These are phyloP conservation scores for Ptyas mucosa DNA, from an alignment of 2,113 vertebrate species.

Conservation along the genomic window DNA sequence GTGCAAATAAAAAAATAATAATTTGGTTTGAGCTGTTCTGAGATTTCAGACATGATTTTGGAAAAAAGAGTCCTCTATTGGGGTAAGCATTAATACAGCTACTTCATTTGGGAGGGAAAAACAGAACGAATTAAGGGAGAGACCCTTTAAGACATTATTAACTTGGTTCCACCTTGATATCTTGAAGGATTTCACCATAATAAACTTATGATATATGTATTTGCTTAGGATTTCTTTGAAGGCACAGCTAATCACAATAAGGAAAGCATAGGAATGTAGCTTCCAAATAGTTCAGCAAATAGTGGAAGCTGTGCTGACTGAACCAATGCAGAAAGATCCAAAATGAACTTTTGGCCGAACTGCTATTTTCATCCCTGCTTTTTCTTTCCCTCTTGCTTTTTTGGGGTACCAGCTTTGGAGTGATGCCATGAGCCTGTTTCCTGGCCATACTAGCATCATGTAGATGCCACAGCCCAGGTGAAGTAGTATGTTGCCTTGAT, in stretches of 20 bases:
- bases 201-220: neutral
- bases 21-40: neutral
- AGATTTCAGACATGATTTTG: neutral
- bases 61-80: neutral
- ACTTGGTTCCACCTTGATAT: neutral
- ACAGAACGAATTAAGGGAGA: neutral
- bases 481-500: neutral
- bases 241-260: neutral
- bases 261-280: neutral
- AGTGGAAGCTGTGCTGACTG: neutral
- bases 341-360: neutral
- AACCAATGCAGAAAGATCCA: neutral
- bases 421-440: neutral
- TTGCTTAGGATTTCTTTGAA: neutral
- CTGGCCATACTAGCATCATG: neutral
- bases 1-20: no score
- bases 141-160: neutral
- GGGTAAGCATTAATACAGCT: neutral
- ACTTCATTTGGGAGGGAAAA: neutral
- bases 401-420: neutral
- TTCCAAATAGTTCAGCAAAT: neutral
- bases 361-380: neutral
- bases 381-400: neutral
- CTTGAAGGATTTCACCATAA: neutral
- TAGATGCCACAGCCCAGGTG: neutral